These are phyloP conservation scores for Temnothorax curvispinosus DNA, from an alignment of 1,140 invertebrate species.

Conservation along the genomic window DNA sequence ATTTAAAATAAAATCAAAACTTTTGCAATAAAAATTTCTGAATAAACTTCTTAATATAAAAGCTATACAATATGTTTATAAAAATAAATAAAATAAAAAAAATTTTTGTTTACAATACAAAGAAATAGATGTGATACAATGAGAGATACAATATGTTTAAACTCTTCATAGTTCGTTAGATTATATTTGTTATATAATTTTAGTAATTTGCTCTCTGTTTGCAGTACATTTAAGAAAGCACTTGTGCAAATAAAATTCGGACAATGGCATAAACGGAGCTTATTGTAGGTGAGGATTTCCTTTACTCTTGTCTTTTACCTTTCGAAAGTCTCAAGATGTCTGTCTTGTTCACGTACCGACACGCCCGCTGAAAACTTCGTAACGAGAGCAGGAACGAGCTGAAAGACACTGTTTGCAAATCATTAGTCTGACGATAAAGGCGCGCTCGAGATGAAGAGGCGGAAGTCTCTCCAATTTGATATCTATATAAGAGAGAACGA, in stretches of 20 bases:
- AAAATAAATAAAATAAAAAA: conserved; percentile 13
- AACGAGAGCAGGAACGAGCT: conserved; percentile 74
- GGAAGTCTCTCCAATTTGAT: conserved; percentile 26
- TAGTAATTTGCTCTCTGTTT: background rate
- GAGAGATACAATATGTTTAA: background rate
- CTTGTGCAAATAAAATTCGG: conserved; percentile 10
- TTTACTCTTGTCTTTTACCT: conserved; percentile 44
- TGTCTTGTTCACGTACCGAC: conserved; percentile 73
- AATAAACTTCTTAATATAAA: background rate
- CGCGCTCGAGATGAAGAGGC: conserved; percentile 51
- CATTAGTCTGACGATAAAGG: conserved; percentile 79
- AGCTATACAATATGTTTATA: background rate
- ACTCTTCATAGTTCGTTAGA: background rate
- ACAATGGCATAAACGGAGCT: conserved; percentile 30
- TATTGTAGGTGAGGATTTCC: background rate
- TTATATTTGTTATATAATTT: background rate
- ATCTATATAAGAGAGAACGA: conserved; percentile 9
- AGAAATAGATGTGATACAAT: background rate
- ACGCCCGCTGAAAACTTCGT: conserved; percentile 77
- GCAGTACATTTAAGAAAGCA: background rate
- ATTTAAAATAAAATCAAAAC: background rate
- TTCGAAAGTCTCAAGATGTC: conserved; percentile 75
- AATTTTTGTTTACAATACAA: background rate
- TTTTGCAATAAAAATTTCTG: background rate
- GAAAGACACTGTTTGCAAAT: conserved; percentile 83